Percentiles rank a stretch among this genome's conserved stretches.
phyloP scores from a whole-genome alignment of 2,888 invertebrate species.

The Yponomeuta evonymella region DNA sequence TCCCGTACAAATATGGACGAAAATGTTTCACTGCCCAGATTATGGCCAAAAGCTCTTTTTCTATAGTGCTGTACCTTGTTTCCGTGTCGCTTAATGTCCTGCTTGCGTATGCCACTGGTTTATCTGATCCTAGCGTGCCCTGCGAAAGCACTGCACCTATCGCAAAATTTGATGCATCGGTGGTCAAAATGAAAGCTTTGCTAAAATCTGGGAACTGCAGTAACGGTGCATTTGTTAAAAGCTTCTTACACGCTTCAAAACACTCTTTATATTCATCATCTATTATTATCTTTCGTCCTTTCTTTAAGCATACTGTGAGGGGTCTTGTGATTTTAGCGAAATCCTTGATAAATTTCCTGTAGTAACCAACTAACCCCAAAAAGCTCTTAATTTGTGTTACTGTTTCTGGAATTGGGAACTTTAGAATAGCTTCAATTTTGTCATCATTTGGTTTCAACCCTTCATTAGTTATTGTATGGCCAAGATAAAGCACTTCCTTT shows the following conservation, averaged over 20 bases:
- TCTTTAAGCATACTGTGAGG: constrained; percentile 29
- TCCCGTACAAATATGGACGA: constrained; percentile 16
- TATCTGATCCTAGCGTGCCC: constrained; percentile 22
- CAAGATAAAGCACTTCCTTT: constrained; percentile 22
- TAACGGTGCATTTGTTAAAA: constrained; percentile 34
- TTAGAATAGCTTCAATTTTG: constrained; percentile 28
- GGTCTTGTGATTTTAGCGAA: constrained; percentile 30
- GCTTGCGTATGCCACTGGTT: constrained; percentile 17
- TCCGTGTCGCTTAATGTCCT: constrained; percentile 13
- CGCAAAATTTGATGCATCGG: constrained; percentile 12
- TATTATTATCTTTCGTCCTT: constrained; percentile 21
- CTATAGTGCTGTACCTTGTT: constrained; percentile 7
- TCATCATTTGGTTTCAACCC: constrained; percentile 28
- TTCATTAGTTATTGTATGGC: not conserved
- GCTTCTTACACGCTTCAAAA: constrained; percentile 28
- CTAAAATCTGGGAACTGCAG: constrained; percentile 40
- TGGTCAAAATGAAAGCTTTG: constrained; percentile 14
- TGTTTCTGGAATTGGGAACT: constrained; percentile 28
- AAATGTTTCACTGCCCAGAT: constrained; percentile 16
- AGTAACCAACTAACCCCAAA: constrained; percentile 29
- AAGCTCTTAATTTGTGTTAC: constrained; percentile 30
- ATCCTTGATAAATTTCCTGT: constrained; percentile 29
- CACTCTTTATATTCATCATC: constrained; percentile 25
- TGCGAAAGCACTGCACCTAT: constrained; percentile 12
- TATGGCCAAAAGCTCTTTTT: constrained; percentile 16